Evolutionary conservation across 2,797 vertebrate species (phyloP), one percentile per base, ranked within the genome.

Genomic region (Arnoldichthys spilopterus): DNA sequence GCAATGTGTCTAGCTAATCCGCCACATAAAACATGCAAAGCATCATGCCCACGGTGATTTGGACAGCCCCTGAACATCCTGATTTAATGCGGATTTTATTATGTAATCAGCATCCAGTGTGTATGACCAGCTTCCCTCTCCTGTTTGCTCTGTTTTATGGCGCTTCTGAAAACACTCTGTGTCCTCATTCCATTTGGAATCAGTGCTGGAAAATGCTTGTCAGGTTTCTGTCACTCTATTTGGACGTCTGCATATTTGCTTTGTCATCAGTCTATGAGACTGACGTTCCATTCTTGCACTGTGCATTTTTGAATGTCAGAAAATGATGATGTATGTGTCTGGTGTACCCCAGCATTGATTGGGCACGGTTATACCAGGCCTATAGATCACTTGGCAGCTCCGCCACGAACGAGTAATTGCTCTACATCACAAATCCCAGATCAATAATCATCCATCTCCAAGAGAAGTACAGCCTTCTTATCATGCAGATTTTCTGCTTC

Each of bases 361-460:
- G 66, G 2, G 49, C 22, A 26, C 82, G 81, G 64, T 85, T 74
- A 77, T 78, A 83, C 68, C 30, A 59, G 59, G 76, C 56, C 67
- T 63, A 59, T 72, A 77, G 80, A 82, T 71, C 71, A 72, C 30
- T 43, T 51, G 64, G 79, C 66, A 79, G 78, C 74, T 61, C 64
- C 74, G 74, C 47, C 49, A 6, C 54, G 53, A 76, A 74, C 37
- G 45, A 84, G 66, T 80, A 77, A 80, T 85, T 81, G 76, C 68
- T 80, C 70, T 68, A 72, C 83, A 72, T 67, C 83, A 80, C 74
- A 73, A 68, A 79, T 73, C 43, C 56, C 18, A 43, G 79, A 86
- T 90, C 86, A 83, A 89, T 87, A 88, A 45, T 82, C 79, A 88
- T 89, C 86, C 20, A 54, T 88, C 86, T 82, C 54, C 37, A 67